phyloP scores from a whole-genome alignment of 1,140 invertebrate genomes.

The Plectus sambesii region DNA sequence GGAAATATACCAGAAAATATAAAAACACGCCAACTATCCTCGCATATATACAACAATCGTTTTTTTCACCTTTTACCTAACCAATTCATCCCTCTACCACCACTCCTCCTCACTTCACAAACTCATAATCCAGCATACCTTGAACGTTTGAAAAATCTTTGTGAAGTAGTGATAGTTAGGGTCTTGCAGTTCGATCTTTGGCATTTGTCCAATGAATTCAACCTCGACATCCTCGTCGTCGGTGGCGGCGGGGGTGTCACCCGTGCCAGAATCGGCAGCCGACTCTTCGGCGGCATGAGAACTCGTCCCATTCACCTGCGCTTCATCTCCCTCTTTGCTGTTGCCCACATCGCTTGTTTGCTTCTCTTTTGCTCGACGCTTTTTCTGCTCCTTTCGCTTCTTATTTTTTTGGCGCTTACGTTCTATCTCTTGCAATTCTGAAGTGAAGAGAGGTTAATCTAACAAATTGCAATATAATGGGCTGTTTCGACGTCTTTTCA shows the following conservation, averaged over 20 bases:
- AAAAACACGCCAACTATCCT: too few relatives aligned
- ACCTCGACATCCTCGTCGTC: constrained; percentile 31
- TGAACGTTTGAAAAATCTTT: constrained; percentile 38
- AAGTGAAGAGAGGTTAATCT: too few relatives aligned
- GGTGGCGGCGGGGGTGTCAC: constrained; percentile 3
- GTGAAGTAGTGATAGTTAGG: constrained; percentile 38
- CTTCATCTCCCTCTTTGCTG: neutral
- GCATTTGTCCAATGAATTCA: constrained; percentile 37
- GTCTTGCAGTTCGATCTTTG: constrained; percentile 31
- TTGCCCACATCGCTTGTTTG: too few relatives aligned
- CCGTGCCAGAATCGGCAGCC: constrained; percentile 3
- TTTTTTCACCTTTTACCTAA: constrained; percentile 1
- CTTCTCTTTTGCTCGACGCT: too few relatives aligned
- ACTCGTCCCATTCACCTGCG: constrained; percentile 4
- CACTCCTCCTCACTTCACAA: constrained; percentile 23
- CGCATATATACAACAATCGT: too few relatives aligned
- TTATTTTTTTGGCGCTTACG: constrained; percentile 38
- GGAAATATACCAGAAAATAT: too few relatives aligned
- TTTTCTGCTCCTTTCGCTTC: constrained; percentile 45
- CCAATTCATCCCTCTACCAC: constrained; percentile 9
- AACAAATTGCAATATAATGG: too few relatives aligned
- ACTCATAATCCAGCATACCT: constrained; percentile 23
- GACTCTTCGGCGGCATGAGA: neutral
- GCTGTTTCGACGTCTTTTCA: too few relatives aligned
- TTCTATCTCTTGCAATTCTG: constrained; percentile 43